Evolutionary conservation across 2,113 vertebrate genomes (phyloP).

Genomic region (Sebastes fasciatus): DNA sequence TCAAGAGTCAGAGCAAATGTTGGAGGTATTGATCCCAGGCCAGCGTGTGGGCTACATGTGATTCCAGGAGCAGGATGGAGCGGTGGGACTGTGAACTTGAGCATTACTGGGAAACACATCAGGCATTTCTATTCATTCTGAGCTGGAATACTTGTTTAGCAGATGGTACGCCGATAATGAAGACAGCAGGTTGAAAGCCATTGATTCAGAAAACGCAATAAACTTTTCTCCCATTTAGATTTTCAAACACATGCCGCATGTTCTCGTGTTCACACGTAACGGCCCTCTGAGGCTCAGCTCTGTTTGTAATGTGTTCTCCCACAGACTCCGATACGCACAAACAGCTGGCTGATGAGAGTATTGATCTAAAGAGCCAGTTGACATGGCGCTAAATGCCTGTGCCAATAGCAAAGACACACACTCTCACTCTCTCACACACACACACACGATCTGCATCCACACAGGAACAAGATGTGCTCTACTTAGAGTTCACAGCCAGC

Average conservation of each 20-base stretch:
- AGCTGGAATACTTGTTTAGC: slow-evolving; percentile 23
- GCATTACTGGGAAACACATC: slow-evolving; percentile 16
- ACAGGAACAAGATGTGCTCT: not conserved
- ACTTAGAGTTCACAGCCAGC: slow-evolving; percentile 7
- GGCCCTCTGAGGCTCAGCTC: slow-evolving; percentile 14
- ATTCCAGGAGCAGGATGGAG: slow-evolving; percentile 24
- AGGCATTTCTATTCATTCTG: not conserved
- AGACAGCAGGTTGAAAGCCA: slow-evolving; percentile 26
- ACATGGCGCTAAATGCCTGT: slow-evolving; percentile 45
- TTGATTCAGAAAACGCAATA: slow-evolving; percentile 31
- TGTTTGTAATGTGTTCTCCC: slow-evolving; percentile 9
- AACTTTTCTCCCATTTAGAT: slow-evolving; percentile 12
- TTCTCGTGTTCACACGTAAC: not conserved
- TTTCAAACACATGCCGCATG: slow-evolving; percentile 11
- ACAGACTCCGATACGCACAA: slow-evolving; percentile 26
- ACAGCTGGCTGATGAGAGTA: slow-evolving; percentile 53
- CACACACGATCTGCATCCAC: not conserved
- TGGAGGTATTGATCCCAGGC: slow-evolving; percentile 47
- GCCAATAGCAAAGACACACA: not conserved
- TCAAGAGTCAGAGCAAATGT: slow-evolving; percentile 10
- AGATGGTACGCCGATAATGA: slow-evolving; percentile 19
- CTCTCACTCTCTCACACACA: not conserved
- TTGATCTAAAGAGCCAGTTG: slow-evolving; percentile 53
- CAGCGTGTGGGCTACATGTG: slow-evolving; percentile 3
- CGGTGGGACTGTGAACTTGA: slow-evolving; percentile 14